Conservation (phyloP, 2,113 vertebrate species). For the Vidua macroura region DNA sequence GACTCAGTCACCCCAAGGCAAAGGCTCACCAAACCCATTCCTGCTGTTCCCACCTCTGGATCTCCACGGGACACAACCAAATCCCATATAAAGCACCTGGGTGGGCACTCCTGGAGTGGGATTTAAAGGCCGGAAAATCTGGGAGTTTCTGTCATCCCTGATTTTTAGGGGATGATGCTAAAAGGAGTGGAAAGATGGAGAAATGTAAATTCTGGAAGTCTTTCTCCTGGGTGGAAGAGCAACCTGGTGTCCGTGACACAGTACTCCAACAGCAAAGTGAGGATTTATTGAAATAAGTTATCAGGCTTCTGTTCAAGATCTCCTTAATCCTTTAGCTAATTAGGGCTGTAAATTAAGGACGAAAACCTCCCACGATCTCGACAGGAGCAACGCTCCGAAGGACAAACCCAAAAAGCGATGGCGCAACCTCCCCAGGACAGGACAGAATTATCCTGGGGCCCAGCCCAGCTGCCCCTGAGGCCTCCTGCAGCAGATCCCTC, state of each 20-base stretch:
- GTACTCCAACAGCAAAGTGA: neutral
- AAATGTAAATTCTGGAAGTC: neutral
- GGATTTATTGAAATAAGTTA: neutral
- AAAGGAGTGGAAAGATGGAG: neutral
- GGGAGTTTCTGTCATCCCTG: neutral
- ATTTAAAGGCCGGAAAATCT: neutral
- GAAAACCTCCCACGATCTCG: rapidly evolving
- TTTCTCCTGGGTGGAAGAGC: neutral
- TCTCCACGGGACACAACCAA: rapidly evolving
- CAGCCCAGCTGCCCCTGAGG: neutral
- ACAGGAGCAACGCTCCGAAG: rapidly evolving
- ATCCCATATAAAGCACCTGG: neutral
- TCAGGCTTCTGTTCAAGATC: neutral
- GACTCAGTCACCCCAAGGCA: neutral
- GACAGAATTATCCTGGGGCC: neutral
- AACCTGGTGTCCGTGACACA: neutral
- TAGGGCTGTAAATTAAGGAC: neutral
- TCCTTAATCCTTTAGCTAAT: neutral
- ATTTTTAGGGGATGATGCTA: neutral
- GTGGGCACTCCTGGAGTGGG: neutral
- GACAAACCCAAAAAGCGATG: neutral
- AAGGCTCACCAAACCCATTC: neutral
- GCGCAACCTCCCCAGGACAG: neutral
- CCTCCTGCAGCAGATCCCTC: neutral
- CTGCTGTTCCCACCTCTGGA: neutral